phyloP scores from a whole-genome alignment of 2,797 vertebrate species.

The Anolis apletophallus region DNA sequence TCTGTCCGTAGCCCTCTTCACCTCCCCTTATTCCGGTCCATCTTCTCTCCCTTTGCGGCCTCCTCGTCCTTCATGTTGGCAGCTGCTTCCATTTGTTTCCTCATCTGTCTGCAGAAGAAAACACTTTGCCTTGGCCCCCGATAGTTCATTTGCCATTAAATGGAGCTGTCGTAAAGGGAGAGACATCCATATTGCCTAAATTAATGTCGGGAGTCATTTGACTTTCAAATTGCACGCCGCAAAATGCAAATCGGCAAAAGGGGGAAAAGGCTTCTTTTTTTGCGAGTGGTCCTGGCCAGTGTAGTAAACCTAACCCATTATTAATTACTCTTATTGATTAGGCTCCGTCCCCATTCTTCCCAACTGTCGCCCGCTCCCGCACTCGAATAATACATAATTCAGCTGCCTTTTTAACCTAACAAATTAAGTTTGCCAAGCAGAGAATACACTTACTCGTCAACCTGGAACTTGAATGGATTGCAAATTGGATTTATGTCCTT shows the following conservation, averaged over 20 bases:
- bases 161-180: conserved; percentile 58
- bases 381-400: conserved; percentile 65
- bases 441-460: conserved; percentile 45
- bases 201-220: conserved; percentile 61
- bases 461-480: conserved; percentile 33
- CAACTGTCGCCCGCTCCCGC: conserved; percentile 1
- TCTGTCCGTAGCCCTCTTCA: background rate
- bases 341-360: conserved; percentile 37
- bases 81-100: conserved; percentile 59
- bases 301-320: conserved; percentile 61
- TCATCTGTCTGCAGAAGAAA: conserved; percentile 57
- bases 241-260: conserved; percentile 50
- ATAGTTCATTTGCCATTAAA: conserved; percentile 55
- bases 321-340: conserved; percentile 71
- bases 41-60: conserved; percentile 31
- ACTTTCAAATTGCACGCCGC: conserved; percentile 59
- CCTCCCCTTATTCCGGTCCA: conserved; percentile 32
- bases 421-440: conserved; percentile 49
- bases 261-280: conserved; percentile 14
- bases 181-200: conserved; percentile 54
- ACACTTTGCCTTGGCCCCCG: conserved; percentile 52
- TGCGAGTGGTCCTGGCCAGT: conserved; percentile 45
- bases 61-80: conserved; percentile 60
- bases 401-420: conserved; percentile 55
- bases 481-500: conserved; percentile 52